These are phyloP conservation scores for Drosophila sturtevanti DNA, from an alignment of 1,140 invertebrate genomes.

Conservation along the genomic window DNA sequence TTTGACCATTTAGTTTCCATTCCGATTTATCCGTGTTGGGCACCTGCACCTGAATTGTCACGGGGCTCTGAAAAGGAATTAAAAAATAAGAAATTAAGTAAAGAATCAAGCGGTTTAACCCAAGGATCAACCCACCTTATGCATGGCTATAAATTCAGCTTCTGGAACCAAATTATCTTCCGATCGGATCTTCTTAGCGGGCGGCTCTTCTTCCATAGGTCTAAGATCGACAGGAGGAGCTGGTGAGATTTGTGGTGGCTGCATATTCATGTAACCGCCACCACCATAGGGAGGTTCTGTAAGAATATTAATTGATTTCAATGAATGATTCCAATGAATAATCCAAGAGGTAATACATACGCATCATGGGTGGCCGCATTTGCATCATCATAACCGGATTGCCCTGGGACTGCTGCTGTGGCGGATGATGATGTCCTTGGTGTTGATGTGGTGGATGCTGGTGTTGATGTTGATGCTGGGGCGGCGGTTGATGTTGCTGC, in stretches of 20 bases:
- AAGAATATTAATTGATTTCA: background rate
- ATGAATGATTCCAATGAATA: rapidly evolving
- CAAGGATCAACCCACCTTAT: constrained; percentile 79
- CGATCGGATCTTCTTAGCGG: constrained; percentile 93
- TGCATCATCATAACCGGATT: constrained; percentile 87
- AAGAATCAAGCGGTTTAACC: constrained; percentile 16
- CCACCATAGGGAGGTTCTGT: constrained; percentile 81
- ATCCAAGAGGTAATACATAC: constrained; percentile 73
- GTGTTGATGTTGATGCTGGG: constrained; percentile 56
- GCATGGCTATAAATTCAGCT: constrained; percentile 83
- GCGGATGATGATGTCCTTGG: constrained; percentile 60
- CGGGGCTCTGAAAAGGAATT: constrained; percentile 84
- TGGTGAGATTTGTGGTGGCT: constrained; percentile 80
- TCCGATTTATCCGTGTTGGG: constrained; percentile 95
- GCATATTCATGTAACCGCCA: constrained; percentile 82
- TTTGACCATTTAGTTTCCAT: constrained; percentile 98
- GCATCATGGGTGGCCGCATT: constrained; percentile 86
- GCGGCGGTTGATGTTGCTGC: constrained; percentile 37
- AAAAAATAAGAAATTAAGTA: background rate
- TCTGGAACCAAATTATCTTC: constrained; percentile 97
- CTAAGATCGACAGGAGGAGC: constrained; percentile 82
- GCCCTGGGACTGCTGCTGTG: constrained; percentile 55
- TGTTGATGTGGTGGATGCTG: constrained; percentile 36
- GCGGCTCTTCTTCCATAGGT: constrained; percentile 90
- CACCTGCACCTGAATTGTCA: constrained; percentile 90